These are phyloP conservation scores for Physocephala rufipes DNA, from an alignment of 2,888 invertebrate genomes.

Conservation along the genomic window DNA sequence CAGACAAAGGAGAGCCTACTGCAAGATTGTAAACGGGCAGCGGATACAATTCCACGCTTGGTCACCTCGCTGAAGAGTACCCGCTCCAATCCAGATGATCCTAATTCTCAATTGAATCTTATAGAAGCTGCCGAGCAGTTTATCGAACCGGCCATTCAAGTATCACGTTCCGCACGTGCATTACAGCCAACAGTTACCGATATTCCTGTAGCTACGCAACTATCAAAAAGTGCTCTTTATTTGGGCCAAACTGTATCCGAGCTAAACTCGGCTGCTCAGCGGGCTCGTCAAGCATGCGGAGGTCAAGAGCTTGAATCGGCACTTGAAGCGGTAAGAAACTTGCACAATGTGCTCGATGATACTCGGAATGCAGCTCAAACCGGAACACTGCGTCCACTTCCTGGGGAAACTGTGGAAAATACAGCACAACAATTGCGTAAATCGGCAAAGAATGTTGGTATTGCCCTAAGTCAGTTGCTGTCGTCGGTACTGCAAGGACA, in stretches of 20 bases:
- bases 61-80: constrained; percentile 82
- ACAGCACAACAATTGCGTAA: constrained; percentile 67
- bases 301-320: constrained; percentile 88
- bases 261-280: constrained; percentile 70
- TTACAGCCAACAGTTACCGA: constrained; percentile 85
- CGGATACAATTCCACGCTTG: constrained; percentile 82
- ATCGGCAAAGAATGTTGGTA: constrained; percentile 78
- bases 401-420: constrained; percentile 79
- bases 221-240: constrained; percentile 67
- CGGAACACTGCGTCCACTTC: constrained; percentile 80
- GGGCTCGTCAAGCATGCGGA: constrained; percentile 81
- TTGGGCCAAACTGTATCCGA: constrained; percentile 65
- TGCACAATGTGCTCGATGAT: constrained; percentile 85
- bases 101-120: constrained; percentile 80
- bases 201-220: constrained; percentile 78
- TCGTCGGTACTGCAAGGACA: constrained; percentile 86
- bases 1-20: constrained; percentile 75
- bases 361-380: constrained; percentile 79
- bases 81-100: constrained; percentile 74
- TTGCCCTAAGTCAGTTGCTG: constrained; percentile 84
- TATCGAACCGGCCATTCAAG: constrained; percentile 77
- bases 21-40: constrained; percentile 77
- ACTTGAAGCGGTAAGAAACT: constrained; percentile 79
- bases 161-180: constrained; percentile 80
- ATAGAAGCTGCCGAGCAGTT: constrained; percentile 87